phyloP scores from a whole-genome alignment of 1,140 invertebrate genomes.

The Drosophila ogumai region DNA sequence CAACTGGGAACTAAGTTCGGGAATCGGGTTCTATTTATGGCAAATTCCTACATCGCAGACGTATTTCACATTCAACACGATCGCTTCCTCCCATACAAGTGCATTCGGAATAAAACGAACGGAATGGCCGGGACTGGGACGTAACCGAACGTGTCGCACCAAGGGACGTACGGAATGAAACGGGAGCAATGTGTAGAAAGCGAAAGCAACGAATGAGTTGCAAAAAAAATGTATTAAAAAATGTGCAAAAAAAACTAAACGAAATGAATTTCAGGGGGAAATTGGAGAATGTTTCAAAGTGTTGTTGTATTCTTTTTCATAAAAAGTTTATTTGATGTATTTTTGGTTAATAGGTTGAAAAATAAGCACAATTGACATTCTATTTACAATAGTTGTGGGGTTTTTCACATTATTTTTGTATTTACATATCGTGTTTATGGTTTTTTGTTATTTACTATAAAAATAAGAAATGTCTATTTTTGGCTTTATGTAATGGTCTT shows the following conservation, averaged over 20 bases:
- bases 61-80: constrained; percentile 63
- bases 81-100: constrained; percentile 52
- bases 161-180: not conserved
- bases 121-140: not conserved
- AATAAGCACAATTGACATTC: constrained; percentile 49
- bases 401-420: not conserved
- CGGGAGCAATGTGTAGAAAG: constrained; percentile 33
- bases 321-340: constrained; percentile 40
- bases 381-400: constrained; percentile 34
- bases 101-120: constrained; percentile 28
- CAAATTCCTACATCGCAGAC: constrained; percentile 64
- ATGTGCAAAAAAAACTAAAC: not conserved
- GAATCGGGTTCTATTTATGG: constrained; percentile 71
- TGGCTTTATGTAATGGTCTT: constrained; percentile 2
- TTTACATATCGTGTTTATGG: constrained; percentile 15
- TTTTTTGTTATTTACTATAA: constrained; percentile 30
- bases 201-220: constrained; percentile 31
- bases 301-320: not conserved
- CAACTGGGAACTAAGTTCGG: constrained; percentile 11
- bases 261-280: constrained; percentile 2
- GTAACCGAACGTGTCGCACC: not conserved
- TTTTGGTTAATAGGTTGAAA: constrained; percentile 30
- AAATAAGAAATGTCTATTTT: constrained; percentile 15
- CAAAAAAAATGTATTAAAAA: constrained; percentile 10
- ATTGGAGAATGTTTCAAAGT: constrained; percentile 24